Evolutionary conservation across 2,888 invertebrate species (phyloP), one percentile per base, ranked within the genome.

Genomic region (Saturnia japonica): DNA sequence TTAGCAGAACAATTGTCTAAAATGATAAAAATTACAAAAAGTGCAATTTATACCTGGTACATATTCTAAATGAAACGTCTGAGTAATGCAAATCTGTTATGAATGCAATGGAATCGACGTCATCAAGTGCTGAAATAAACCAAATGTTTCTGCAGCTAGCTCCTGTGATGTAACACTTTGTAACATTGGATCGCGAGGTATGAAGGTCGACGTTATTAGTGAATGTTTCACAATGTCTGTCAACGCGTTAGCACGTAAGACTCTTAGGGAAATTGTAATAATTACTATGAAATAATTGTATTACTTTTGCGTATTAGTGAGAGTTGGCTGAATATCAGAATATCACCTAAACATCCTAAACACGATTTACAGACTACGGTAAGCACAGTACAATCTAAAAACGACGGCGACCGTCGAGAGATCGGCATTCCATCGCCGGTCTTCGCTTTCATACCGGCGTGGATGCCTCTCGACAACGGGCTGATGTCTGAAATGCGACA

Each of bases 151-250:
- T 62, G 45, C 70, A 67, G 43, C 57, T 19, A 25, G 68, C 62
- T 70, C 70, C 68, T 25, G 51, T 74, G 73, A 74, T 74, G 72
- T 71, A 74, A 73, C 68, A 66, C 25, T 57, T 69, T 69, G 73
- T 62, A 62, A 64, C 64, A 64, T 64, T 64, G 64, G 64, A 64
- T 40, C 40, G 64, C n/a, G 64, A 40, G 64, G 34, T 40, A 64
- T n/a, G 64, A 64, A 64, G 64, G 64, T 64, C 64, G 64, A 64
- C 40, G 40, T 40, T 64, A 40, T 64, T 64, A 64, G 64, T 34
- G 62, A 14, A 64, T 64, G 64, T 64, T 64, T 40, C 64, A 64
- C 16, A 64, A n/a, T 40, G 64, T 40, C 40, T 40, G 40, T 40
- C n/a, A n/a, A n/a, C n/a, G n/a, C n/a, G n/a, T n/a, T 64, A 16